These are phyloP conservation scores for Microctenopoma lineatum DNA, from an alignment of 2,797 vertebrate genomes.

Conservation along the genomic window DNA sequence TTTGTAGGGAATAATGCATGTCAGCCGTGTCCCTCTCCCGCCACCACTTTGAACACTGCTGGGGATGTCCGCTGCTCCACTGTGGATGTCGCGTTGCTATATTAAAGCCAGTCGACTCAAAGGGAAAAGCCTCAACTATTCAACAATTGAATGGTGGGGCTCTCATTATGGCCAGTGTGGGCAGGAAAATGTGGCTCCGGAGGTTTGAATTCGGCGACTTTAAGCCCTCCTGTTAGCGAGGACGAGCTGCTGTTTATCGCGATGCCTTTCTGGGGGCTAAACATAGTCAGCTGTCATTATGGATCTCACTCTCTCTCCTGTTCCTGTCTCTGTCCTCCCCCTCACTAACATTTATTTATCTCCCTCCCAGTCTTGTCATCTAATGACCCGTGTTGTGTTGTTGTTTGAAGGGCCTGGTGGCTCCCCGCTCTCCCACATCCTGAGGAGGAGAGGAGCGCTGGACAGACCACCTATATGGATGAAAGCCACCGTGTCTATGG, in stretches of 20 bases:
- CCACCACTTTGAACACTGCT: constrained; percentile 80
- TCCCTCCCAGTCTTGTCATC: constrained; percentile 70
- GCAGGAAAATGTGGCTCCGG: constrained; percentile 83
- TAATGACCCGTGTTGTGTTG: constrained; percentile 77
- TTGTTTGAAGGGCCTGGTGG: constrained; percentile 64
- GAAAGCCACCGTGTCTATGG: constrained; percentile 59
- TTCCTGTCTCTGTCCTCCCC: constrained; percentile 42
- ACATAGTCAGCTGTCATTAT: constrained; percentile 85
- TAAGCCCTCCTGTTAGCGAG: constrained; percentile 77
- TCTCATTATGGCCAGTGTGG: constrained; percentile 83
- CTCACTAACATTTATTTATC: constrained; percentile 76
- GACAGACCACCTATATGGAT: constrained; percentile 77
- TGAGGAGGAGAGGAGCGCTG: constrained; percentile 64
- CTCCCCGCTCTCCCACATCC: constrained; percentile 75
- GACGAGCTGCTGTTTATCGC: constrained; percentile 84
- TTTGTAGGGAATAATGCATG: constrained; percentile 83
- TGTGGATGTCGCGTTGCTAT: constrained; percentile 77
- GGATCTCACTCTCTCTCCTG: constrained; percentile 67
- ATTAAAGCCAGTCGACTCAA: constrained; percentile 85
- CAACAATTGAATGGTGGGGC: constrained; percentile 82
- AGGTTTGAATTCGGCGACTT: constrained; percentile 76
- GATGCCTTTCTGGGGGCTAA: constrained; percentile 79
- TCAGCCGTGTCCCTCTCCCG: constrained; percentile 78
- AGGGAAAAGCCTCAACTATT: constrained; percentile 85
- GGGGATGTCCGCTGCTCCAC: constrained; percentile 72